Percentiles rank a stretch among this genome's conserved stretches.
Evolutionary conservation across 2,888 invertebrate species (phyloP).

Genomic region (Sphaeridia pumilis): DNA sequence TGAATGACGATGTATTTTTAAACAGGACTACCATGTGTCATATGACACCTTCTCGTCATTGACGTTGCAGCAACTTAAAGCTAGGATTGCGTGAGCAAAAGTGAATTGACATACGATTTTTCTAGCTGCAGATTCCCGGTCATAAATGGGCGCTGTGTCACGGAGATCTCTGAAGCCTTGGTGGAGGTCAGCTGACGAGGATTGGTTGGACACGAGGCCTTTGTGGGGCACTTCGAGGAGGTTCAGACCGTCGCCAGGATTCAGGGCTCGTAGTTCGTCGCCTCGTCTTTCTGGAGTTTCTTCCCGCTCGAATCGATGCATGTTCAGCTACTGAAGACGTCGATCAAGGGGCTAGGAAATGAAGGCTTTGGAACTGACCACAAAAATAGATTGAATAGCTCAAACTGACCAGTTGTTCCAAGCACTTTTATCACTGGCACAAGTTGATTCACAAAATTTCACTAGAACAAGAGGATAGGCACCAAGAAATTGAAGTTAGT

Average conservation of each 20-base stretch:
- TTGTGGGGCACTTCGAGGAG: slow-evolving; percentile 25
- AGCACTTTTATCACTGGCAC: too few relatives aligned
- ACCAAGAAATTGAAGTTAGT: too few relatives aligned
- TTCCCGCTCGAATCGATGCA: slow-evolving; percentile 27
- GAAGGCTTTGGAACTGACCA: too few relatives aligned
- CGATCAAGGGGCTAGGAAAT: too few relatives aligned
- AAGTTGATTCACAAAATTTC: too few relatives aligned
- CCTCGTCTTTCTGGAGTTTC: slow-evolving; percentile 26
- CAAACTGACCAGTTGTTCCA: too few relatives aligned
- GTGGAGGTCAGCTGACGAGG: slow-evolving; percentile 26
- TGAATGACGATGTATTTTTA: too few relatives aligned
- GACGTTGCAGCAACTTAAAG: neutral
- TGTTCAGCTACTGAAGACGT: too few relatives aligned
- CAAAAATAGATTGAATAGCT: too few relatives aligned
- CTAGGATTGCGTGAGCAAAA: neutral
- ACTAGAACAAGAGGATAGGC: too few relatives aligned
- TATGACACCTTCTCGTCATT: too few relatives aligned
- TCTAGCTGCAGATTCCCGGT: slow-evolving; percentile 16
- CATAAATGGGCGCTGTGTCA: slow-evolving; percentile 27
- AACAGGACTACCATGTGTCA: too few relatives aligned
- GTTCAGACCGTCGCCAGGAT: slow-evolving; percentile 29
- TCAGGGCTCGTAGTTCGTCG: slow-evolving; percentile 27
- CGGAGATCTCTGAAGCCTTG: slow-evolving; percentile 13
- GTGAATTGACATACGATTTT: slow-evolving; percentile 17
- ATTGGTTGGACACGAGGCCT: slow-evolving; percentile 21